phyloP scores from a whole-genome alignment of 2,888 invertebrate species.

The Amphimallon solstitiale region DNA sequence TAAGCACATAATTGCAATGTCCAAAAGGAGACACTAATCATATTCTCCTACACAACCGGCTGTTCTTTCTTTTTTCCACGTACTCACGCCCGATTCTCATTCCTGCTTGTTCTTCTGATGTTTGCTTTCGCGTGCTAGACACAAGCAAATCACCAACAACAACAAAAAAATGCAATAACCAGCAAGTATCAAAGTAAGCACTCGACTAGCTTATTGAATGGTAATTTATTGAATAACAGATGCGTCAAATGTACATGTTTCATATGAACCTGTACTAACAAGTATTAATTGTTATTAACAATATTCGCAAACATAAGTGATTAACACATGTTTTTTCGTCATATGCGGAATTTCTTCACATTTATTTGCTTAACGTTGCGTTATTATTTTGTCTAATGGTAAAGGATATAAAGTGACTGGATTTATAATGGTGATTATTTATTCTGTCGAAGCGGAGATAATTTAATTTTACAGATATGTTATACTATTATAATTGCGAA shows the following conservation, averaged over 20 bases:
- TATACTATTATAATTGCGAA: too few species aligned
- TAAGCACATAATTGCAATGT: conserved; percentile 28
- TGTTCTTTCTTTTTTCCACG: background rate
- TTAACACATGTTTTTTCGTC: conserved; percentile 17
- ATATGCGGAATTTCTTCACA: background rate
- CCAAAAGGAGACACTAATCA: conserved; percentile 22
- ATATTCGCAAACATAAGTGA: conserved; percentile 22
- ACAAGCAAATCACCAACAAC: background rate
- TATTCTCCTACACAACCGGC: background rate
- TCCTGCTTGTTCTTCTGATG: background rate
- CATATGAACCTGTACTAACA: conserved; percentile 1
- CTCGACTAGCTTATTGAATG: conserved; percentile 10
- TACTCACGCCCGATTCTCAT: background rate
- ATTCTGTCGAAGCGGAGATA: too few species aligned
- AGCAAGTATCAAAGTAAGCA: conserved; percentile 8
- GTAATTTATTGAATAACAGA: conserved; percentile 27
- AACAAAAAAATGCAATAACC: background rate
- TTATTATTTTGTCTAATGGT: conserved; percentile 11
- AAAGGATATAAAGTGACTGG: background rate
- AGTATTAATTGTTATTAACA: conserved; percentile 20
- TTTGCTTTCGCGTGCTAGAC: conserved; percentile 6
- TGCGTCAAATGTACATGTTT: conserved; percentile 22
- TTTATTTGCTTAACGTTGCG: background rate
- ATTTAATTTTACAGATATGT: too few species aligned
- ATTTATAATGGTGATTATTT: too few species aligned